These are phyloP conservation scores for Xiphophorus hellerii DNA, from an alignment of 2,113 vertebrate species.

Conservation along the genomic window DNA sequence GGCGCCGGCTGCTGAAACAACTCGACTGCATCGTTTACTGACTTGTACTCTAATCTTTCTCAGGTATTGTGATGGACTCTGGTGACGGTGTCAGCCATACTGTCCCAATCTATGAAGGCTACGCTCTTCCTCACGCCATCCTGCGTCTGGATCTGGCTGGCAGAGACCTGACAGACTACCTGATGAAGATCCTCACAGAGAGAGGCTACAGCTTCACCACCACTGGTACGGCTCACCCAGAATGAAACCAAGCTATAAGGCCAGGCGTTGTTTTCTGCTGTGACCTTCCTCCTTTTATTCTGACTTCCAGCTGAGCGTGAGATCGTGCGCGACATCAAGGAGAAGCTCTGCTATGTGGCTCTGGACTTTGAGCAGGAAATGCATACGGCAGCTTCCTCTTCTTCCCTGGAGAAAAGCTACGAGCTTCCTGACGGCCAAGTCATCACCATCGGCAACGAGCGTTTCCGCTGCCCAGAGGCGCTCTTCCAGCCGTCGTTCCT, in stretches of 20 bases:
- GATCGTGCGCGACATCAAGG: constrained; percentile 99
- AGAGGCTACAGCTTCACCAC: constrained; percentile 15
- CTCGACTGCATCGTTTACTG: neutral
- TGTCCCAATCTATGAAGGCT: constrained; percentile 14
- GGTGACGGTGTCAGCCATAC: constrained; percentile 16
- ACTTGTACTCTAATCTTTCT: neutral
- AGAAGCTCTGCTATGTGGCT: constrained; percentile 99
- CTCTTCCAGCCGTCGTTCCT: constrained; percentile 99
- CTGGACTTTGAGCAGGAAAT: constrained; percentile 99
- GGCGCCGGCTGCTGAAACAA: neutral
- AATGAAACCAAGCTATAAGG: neutral
- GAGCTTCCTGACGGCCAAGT: constrained; percentile 99
- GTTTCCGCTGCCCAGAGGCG: constrained; percentile 99
- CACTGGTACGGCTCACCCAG: neutral
- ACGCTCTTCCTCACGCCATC: constrained; percentile 23
- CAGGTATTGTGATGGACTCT: constrained; percentile 27
- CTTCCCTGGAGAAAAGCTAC: constrained; percentile 98
- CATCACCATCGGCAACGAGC: constrained; percentile 99
- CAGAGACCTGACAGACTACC: constrained; percentile 8
- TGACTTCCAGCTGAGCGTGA: constrained; percentile 91
- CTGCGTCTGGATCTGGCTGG: constrained; percentile 20
- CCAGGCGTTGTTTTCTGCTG: neutral
- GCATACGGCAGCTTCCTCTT: constrained; percentile 98
- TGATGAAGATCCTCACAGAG: constrained; percentile 24
- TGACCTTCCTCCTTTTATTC: neutral